Base-by-base conservation (phyloP, 2,888 invertebrate species). In the Coleophora flavipennella region DNA sequence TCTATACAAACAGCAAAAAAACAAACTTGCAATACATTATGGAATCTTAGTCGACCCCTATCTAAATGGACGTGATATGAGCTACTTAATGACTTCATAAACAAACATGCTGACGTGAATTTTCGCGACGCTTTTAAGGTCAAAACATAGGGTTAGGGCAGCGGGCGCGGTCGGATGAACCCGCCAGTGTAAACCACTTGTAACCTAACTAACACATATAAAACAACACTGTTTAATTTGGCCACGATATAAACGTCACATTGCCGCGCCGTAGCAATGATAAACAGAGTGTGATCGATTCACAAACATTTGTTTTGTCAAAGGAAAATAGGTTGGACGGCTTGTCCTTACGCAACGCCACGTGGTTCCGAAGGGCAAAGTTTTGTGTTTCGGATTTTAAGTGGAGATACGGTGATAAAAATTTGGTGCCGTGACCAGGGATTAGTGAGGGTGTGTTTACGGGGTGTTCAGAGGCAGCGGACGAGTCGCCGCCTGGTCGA, bases 221-320 rank as follows among this genome's bases (percentile, higher is more conserved):
- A 46, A 49, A 46, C 53, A 44, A 53, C 59, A 59, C 55, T 62
- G 67, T 64, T 68, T 59, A 64, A 60, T 51, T 53, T 56, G 44
- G 50, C 51, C 52, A 58, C 55, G 45, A 47, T 49, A 50, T 49
- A 54, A 60, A 58, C 59, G 20, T 64, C 67, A 59, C 61, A 57
- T 41, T 38, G 48, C 36, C 44, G 39, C 41, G 39, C 56, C 60
- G 62, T 56, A 53, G 51, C 55, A 57, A 68, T 65, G 59, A 70
- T 71, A 78, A 75, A 75, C 75, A 75, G 61, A 49, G 50, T 57
- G 55, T 70, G 66, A 76, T 76, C 77, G 71, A 78, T 77, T 73
- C 62, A 49, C 49, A 55, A 60, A 59, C 59, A 63, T 67, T 74
- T 74, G 71, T 78, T 74, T 70, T 73, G 63, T 71, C 75, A 74